These are phyloP conservation scores for Otocyon megalotis DNA, from an alignment of 2,113 vertebrate species.

Conservation along the genomic window DNA sequence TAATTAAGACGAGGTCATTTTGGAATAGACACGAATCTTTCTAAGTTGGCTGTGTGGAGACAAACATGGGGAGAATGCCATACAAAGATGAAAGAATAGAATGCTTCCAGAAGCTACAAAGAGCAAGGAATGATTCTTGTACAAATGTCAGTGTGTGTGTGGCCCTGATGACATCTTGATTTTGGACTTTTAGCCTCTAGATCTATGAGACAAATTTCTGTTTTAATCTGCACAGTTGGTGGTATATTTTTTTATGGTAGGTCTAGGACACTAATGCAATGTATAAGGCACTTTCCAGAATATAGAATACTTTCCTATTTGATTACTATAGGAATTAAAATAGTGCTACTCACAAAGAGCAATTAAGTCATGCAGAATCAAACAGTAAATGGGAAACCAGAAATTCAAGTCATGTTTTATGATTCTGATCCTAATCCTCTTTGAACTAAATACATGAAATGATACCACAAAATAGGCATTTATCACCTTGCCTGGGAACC, in stretches of 20 bases:
- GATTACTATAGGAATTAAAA: neutral
- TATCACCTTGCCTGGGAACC: neutral
- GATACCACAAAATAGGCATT: neutral
- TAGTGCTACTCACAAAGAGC: neutral
- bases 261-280: neutral
- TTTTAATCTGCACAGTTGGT: neutral
- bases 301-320: neutral
- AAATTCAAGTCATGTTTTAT: neutral
- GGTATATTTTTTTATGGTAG: neutral
- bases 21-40: neutral
- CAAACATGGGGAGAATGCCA: neutral
- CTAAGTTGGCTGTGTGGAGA: neutral
- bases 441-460: neutral
- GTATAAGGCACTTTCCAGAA: neutral
- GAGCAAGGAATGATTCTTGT: neutral
- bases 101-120: neutral
- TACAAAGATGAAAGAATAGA: neutral
- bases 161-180: neutral
- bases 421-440: neutral
- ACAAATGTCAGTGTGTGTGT: rapidly evolving
- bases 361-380: neutral
- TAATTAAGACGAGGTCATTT: neutral
- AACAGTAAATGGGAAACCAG: neutral
- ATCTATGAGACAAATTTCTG: neutral
- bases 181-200: neutral